These are phyloP conservation scores for Dynastes tityus DNA, from an alignment of 2,888 invertebrate species.

Conservation along the genomic window DNA sequence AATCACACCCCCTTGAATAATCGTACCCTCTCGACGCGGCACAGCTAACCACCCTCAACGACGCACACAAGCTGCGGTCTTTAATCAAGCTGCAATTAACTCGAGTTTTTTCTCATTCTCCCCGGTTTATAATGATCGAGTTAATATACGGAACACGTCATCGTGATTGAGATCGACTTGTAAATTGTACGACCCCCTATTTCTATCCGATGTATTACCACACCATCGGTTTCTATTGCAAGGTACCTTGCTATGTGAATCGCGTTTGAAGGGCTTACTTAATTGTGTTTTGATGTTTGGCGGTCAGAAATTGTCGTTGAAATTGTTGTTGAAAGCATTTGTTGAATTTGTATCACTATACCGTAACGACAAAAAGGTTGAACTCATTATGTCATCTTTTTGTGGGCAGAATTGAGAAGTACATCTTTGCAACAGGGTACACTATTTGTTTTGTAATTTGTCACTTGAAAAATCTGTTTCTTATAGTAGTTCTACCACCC, in stretches of 20 bases:
- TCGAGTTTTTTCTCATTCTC: slow-evolving; percentile 62
- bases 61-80: slow-evolving; percentile 64
- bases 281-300: slow-evolving; percentile 42
- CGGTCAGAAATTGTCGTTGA: slow-evolving; percentile 2
- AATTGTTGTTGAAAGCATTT: background rate
- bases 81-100: slow-evolving; percentile 71
- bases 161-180: slow-evolving; percentile 60
- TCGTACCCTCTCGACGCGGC: slow-evolving; percentile 59
- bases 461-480: too few species aligned
- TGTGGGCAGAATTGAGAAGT: too few species aligned
- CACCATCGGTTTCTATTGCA: slow-evolving; percentile 26
- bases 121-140: slow-evolving; percentile 62
- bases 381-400: too few species aligned
- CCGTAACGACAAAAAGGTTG: too few species aligned
- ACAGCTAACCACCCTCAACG: slow-evolving; percentile 57
- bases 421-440: too few species aligned
- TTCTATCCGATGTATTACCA: slow-evolving; percentile 43
- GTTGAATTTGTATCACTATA: too few species aligned
- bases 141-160: slow-evolving; percentile 66
- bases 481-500: too few species aligned
- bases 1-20: slow-evolving; percentile 56
- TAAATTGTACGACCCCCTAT: slow-evolving; percentile 54
- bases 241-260: slow-evolving; percentile 17
- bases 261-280: slow-evolving; percentile 29
- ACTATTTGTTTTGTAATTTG: too few species aligned